phyloP scores from a whole-genome alignment of 2,888 invertebrate genomes.

The Lithophane semibrunnea region DNA sequence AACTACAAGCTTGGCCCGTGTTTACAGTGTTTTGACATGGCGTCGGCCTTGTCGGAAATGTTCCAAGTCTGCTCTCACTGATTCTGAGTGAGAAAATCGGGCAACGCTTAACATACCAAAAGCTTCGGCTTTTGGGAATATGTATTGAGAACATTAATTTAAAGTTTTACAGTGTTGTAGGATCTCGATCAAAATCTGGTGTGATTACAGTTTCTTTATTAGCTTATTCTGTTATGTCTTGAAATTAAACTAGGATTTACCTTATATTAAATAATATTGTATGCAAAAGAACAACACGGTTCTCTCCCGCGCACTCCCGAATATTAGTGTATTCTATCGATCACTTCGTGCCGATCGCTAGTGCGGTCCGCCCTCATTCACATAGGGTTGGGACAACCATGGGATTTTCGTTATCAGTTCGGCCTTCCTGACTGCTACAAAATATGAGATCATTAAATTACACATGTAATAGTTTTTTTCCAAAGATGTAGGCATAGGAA shows the following conservation, averaged over 20 bases:
- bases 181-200: neutral
- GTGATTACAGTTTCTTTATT: neutral
- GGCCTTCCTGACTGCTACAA: too few relatives aligned
- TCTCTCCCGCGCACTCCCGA: too few relatives aligned
- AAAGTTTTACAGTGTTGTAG: neutral
- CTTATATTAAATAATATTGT: too few relatives aligned
- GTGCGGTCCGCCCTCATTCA: too few relatives aligned
- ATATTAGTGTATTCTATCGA: too few relatives aligned
- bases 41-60: conserved; percentile 72
- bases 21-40: conserved; percentile 67
- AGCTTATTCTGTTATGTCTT: neutral
- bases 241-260: too few relatives aligned
- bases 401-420: too few relatives aligned
- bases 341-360: too few relatives aligned
- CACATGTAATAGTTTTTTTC: neutral
- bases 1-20: conserved; percentile 59
- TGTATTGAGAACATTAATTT: neutral
- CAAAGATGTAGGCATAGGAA: neutral
- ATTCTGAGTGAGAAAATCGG: conserved; percentile 54
- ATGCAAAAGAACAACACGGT: too few relatives aligned
- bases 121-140: neutral
- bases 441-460: neutral
- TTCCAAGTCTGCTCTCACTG: conserved; percentile 55
- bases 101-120: conserved; percentile 4
- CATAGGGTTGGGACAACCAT: too few relatives aligned